These are phyloP conservation scores for Nemapogon koenigi DNA, from an alignment of 2,888 invertebrate genomes.

Conservation along the genomic window DNA sequence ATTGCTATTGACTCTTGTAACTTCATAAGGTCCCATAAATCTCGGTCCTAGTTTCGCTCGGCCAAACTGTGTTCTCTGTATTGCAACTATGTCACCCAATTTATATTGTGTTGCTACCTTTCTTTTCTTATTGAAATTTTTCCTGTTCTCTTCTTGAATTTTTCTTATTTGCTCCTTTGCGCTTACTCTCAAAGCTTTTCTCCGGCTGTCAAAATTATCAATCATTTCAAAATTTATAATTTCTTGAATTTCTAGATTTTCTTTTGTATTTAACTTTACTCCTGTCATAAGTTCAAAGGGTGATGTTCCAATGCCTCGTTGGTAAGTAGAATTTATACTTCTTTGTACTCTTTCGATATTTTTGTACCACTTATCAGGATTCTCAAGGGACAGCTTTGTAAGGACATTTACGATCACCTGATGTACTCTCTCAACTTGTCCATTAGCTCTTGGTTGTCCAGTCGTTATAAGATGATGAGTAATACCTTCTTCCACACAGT, in stretches of 20 bases:
- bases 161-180: slow-evolving; percentile 8
- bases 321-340: slow-evolving; percentile 22
- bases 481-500: slow-evolving; percentile 27
- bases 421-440: no score
- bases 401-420: slow-evolving; percentile 23
- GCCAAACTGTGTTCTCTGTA: slow-evolving; percentile 7
- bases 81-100: slow-evolving; percentile 8
- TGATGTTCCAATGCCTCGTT: slow-evolving; percentile 19
- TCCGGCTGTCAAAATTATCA: not conserved
- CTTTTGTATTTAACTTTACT: slow-evolving; percentile 18
- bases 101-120: slow-evolving; percentile 7
- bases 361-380: slow-evolving; percentile 26
- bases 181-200: slow-evolving; percentile 5
- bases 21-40: slow-evolving; percentile 9
- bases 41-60: slow-evolving; percentile 2
- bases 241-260: slow-evolving; percentile 14
- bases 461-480: slow-evolving; percentile 20
- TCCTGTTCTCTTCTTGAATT: slow-evolving; percentile 10
- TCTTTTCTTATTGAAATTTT: slow-evolving; percentile 9
- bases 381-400: slow-evolving; percentile 24
- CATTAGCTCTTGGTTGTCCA: no score
- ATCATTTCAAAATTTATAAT: slow-evolving; percentile 7
- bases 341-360: slow-evolving; percentile 19
- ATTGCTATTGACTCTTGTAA: not conserved
- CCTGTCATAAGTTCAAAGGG: slow-evolving; percentile 22